Evolutionary conservation across 2,888 invertebrate species (phyloP).

Genomic region (Napeogenes sylphis): DNA sequence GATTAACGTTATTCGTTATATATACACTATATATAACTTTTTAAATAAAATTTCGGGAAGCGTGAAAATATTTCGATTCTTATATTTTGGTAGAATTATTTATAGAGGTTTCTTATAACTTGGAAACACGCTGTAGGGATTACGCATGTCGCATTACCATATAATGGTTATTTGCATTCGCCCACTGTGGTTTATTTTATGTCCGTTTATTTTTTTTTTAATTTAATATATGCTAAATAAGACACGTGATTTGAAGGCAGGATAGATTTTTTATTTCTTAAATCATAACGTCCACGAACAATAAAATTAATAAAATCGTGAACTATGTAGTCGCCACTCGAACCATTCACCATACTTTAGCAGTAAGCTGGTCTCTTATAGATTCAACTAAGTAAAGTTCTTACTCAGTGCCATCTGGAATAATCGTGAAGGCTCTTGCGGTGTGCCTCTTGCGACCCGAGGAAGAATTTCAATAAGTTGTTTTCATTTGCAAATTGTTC

Average conservation of each 20-base stretch:
- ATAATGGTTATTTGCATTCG: conserved; percentile 74
- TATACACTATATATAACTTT: conserved; percentile 15
- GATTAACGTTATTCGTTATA: not conserved
- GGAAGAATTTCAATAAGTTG: conserved; percentile 77
- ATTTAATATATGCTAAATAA: conserved; percentile 74
- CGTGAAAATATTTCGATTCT: conserved; percentile 41
- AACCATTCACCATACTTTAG: not conserved
- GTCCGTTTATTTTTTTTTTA: conserved; percentile 68
- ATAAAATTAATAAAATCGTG: too few relatives aligned
- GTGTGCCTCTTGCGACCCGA: conserved; percentile 47
- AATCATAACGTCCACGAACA: conserved; percentile 16
- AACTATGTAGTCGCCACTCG: not conserved
- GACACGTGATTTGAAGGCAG: conserved; percentile 56
- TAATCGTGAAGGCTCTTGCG: conserved; percentile 30
- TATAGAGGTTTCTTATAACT: conserved; percentile 51
- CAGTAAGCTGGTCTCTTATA: conserved; percentile 7
- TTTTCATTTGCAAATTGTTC: conserved; percentile 77
- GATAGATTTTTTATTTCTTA: conserved; percentile 52
- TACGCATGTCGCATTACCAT: conserved; percentile 71
- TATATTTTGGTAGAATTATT: conserved; percentile 52
- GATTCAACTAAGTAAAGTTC: conserved; percentile 25
- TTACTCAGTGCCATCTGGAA: conserved; percentile 44
- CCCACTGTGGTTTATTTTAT: conserved; percentile 60
- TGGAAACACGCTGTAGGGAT: conserved; percentile 56
- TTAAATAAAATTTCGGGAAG: conserved; percentile 25